Evolutionary conservation across 1,140 invertebrate genomes (phyloP), one percentile per base, ranked within the genome.

Genomic region (Euura saliciscinereae): DNA sequence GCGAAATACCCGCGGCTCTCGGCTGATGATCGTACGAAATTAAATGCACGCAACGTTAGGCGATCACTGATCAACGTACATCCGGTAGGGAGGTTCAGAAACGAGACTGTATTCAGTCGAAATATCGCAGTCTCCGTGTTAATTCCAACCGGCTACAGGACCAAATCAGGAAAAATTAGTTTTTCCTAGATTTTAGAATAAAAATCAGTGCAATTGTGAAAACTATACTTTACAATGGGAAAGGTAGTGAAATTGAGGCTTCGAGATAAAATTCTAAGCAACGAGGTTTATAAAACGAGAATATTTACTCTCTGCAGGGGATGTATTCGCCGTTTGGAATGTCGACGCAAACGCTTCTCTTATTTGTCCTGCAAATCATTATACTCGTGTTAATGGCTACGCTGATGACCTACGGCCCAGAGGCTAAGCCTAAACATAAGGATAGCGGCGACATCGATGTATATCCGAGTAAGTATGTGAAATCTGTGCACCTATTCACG

Each of bases 331-430:
- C 13, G n/a, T 73, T 68, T 45, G 65, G 66, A 65, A 65, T 68
- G 8, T 85, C 82, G 70, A 78, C 78, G 71, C 82, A 83, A 74
- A 79, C 82, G 73, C 51, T 83, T 43, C 70, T 79, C 45, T 78
- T 87, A 44, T 78, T 87, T 67, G 73, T 80, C n/a, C 71, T 84
- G n/a, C 78, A 87, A 73, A 71, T 87, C 70, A 72, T 84, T 44
- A 65, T 87, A 70, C 81, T 87, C 65, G 80, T 81, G 68, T 70
- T 87, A 78, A 84, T 86, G 76, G 81, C 77, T 5, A 65, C 77
- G 11, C 68, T 86, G 66, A 81, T 79, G 74, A 82, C 79, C 11
- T 87, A 86, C 45, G 84, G 81, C 10, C 81, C 84, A 2, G 83
- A 85, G 65, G 81, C 80, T 6, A 78, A 72, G 69, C 74, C 75